These are phyloP conservation scores for Xiphorhynchus erythropygius DNA, from an alignment of 2,797 vertebrate species.

Conservation along the genomic window DNA sequence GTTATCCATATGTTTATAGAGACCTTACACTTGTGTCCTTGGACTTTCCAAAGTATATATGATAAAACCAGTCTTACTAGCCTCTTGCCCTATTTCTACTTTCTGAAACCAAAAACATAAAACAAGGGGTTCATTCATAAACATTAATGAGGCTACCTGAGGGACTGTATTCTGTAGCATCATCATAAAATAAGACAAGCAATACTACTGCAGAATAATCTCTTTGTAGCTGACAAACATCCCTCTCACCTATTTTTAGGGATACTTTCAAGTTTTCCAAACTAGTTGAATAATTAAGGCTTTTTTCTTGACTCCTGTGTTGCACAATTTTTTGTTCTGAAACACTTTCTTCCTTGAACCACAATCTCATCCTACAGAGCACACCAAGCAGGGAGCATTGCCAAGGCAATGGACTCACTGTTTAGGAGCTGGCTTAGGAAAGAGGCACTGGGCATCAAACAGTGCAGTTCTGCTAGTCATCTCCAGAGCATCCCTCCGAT, in stretches of 20 bases:
- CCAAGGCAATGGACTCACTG: background rate
- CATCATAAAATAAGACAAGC: conserved; percentile 60
- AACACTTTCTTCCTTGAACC: background rate
- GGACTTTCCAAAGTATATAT: background rate
- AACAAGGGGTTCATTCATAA: conserved; percentile 41
- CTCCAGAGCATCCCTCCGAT: background rate
- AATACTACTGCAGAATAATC: conserved; percentile 39
- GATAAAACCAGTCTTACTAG: background rate
- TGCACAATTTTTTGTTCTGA: background rate
- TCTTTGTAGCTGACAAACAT: conserved; percentile 60
- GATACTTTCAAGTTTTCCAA: conserved; percentile 59
- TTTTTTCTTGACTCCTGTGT: background rate
- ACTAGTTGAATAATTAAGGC: conserved; percentile 53
- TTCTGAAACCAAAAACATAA: conserved; percentile 11
- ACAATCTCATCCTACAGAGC: background rate
- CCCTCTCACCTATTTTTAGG: conserved; percentile 62
- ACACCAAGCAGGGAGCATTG: background rate
- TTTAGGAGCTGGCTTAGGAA: background rate
- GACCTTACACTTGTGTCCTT: background rate
- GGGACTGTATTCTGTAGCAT: conserved; percentile 61
- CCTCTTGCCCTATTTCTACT: conserved; percentile 30
- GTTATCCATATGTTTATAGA: background rate
- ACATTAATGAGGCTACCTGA: conserved; percentile 62
- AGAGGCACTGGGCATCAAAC: background rate
- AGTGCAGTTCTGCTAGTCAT: background rate